Percentiles rank a stretch among this genome's conserved stretches.
Evolutionary conservation across 2,797 vertebrate genomes (phyloP).

Genomic region (Corythornis leucogaster): DNA sequence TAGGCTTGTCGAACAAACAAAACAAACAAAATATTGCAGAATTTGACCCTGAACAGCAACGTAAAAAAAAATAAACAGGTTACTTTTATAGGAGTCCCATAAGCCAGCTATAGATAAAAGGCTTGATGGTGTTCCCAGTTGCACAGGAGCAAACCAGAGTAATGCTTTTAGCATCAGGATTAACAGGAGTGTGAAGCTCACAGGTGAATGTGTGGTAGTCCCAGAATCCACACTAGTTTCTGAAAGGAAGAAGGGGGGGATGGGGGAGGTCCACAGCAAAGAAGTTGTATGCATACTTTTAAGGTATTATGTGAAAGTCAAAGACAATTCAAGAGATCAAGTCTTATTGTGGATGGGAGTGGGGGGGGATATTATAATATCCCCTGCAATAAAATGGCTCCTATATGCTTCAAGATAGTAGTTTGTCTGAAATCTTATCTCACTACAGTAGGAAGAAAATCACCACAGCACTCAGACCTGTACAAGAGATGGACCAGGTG

Average conservation of each 20-base stretch:
- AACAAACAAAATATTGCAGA: background rate
- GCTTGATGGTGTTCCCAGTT: background rate
- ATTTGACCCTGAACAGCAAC: background rate
- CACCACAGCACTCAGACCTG: background rate
- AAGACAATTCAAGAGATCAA: background rate
- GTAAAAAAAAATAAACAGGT: background rate
- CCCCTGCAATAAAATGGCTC: background rate
- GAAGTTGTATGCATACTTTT: background rate
- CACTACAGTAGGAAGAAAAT: background rate
- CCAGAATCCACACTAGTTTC: background rate
- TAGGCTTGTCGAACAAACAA: background rate
- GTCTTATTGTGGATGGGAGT: background rate
- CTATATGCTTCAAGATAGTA: background rate
- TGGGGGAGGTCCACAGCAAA: background rate
- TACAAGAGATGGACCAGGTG: background rate
- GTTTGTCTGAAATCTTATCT: background rate
- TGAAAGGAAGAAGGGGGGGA: background rate
- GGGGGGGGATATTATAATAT: background rate
- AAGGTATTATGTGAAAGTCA: background rate
- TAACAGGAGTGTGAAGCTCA: background rate
- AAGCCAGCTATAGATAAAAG: background rate
- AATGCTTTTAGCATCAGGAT: accelerated
- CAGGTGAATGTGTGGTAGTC: background rate
- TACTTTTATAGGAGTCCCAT: background rate
- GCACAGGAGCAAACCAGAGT: background rate